Evolutionary conservation across 2,113 vertebrate genomes (phyloP).

Genomic region (Pedionomus torquatus): DNA sequence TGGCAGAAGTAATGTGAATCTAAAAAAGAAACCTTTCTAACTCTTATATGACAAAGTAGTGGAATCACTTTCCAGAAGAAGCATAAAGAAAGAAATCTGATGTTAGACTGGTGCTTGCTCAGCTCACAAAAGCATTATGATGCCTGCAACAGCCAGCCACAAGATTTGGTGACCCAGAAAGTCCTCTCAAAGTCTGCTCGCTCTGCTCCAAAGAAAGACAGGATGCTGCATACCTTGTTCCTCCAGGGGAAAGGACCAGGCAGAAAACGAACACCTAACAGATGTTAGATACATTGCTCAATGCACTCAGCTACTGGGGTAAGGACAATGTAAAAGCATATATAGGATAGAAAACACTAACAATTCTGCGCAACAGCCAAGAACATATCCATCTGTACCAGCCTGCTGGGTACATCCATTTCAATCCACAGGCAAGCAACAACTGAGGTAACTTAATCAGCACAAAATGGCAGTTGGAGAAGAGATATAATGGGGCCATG

Average conservation of each 20-base stretch:
- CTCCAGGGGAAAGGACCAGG: not conserved
- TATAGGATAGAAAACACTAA: not conserved
- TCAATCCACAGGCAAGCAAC: not conserved
- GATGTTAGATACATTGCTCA: not conserved
- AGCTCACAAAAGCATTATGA: not conserved
- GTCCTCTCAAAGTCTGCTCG: not conserved
- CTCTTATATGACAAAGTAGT: not conserved
- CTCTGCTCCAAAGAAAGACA: not conserved
- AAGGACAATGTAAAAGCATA: not conserved
- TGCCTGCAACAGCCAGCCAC: not conserved
- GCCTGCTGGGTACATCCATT: not conserved
- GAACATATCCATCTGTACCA: not conserved
- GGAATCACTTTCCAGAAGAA: not conserved
- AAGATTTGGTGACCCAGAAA: not conserved
- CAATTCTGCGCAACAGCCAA: not conserved
- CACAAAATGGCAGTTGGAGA: not conserved
- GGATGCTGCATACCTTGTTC: not conserved
- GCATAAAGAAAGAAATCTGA: not conserved
- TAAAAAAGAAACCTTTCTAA: not conserved
- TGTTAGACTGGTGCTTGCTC: not conserved
- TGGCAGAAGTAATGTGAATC: not conserved
- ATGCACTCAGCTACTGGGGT: accelerated
- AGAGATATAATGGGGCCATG: not conserved
- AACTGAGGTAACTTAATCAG: not conserved
- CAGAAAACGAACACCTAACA: not conserved